Evolutionary conservation across 2,113 vertebrate species (phyloP), one percentile per base, ranked within the genome.

Genomic region (Azemiops feae): DNA sequence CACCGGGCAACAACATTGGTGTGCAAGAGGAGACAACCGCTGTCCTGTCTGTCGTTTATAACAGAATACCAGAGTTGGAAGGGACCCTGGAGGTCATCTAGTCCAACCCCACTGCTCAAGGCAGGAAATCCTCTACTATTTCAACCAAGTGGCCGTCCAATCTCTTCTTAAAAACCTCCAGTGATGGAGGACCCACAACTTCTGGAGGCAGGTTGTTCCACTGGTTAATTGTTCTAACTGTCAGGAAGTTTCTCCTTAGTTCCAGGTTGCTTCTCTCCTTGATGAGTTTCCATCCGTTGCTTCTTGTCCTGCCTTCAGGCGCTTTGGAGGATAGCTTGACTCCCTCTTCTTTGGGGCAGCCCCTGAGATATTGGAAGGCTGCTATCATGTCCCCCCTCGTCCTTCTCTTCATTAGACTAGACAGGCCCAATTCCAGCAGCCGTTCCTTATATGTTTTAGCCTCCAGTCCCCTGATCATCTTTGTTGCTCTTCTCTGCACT

Each of bases 311-410:
- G 58, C 58, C 58, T 64, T 64, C 58, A 30, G 47, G 8, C 0
- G 1, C 7, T n/a, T 69, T 69, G 60, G 60, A n/a, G 12, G 5
- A 2, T 0, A n/a, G 11, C 0, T 14, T 1, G 60, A 30, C 1
- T 3, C 27, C 60, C 58, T 64, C 60, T 27, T 64, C 11, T 30
- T 30, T 12, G 60, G 10, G 60, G 60, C 3, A 64, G 27, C 27
- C 60, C 60, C 11, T n/a, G 0, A 64, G 4, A n/a, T 64, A 30
- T 0, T 14, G 60, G 27, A 60, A 5, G 0, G 0, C 4, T 14
- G 60, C 12, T 12, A 14, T 16, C 27, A 2, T 5, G 11, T 0
- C 12, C 3, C 9, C 58, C 58, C 25, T 8, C 0, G 4, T n/a
- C 30, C 4, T 16, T n/a, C 30, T n/a, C n/a, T 14, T 14, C 27